phyloP scores from a whole-genome alignment of 1,140 invertebrate genomes.

The Goniozus legneri region DNA sequence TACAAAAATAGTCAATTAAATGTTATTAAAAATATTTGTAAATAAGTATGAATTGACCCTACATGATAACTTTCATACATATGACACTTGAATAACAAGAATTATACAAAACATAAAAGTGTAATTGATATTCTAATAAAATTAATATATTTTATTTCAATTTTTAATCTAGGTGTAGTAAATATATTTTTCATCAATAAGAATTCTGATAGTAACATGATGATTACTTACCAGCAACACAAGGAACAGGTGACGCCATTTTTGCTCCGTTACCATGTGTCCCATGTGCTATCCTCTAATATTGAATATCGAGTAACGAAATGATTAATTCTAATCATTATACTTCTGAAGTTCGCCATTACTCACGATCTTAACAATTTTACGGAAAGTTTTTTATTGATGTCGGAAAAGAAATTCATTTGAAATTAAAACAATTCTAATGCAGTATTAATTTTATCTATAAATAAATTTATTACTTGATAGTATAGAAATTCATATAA shows the following conservation, averaged over 20 bases:
- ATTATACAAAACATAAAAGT: background rate
- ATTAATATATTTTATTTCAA: background rate
- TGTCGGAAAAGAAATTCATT: too few species aligned
- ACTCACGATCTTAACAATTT: too few species aligned
- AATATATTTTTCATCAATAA: background rate
- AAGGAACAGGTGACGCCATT: constrained; percentile 50
- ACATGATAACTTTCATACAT: background rate
- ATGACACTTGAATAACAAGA: background rate
- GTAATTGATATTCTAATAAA: background rate
- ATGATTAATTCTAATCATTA: too few species aligned
- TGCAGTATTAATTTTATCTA: too few species aligned
- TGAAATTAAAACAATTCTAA: too few species aligned
- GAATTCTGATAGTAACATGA: constrained; percentile 1
- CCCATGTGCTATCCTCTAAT: background rate
- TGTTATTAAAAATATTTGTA: too few species aligned
- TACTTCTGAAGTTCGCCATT: too few species aligned
- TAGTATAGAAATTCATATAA: too few species aligned
- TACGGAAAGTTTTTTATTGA: too few species aligned
- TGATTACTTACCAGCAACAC: constrained; percentile 47
- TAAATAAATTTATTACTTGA: too few species aligned
- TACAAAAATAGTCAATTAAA: constrained; percentile 1
- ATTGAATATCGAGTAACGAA: too few species aligned
- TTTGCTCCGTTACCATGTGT: constrained; percentile 37
- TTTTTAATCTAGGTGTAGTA: background rate
- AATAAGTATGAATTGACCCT: too few species aligned